Percentiles rank a stretch among this genome's conserved stretches.
phyloP scores from a whole-genome alignment of 2,888 invertebrate genomes.

The Lithophane leautieri region DNA sequence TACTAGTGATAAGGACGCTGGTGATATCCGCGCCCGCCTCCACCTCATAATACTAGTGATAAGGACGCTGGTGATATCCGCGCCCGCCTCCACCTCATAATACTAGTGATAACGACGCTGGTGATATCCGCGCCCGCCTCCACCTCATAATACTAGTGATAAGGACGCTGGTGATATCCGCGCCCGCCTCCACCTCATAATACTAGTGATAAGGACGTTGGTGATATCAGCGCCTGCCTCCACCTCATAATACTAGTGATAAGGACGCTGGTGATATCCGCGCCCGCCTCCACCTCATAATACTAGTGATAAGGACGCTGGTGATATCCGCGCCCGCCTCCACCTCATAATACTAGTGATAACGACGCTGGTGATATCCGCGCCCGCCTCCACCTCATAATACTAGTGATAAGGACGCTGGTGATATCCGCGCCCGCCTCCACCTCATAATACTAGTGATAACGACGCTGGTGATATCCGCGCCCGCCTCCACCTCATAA shows the following conservation, averaged over 20 bases:
- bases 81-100: constrained; percentile 9
- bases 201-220: not conserved
- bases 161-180: not conserved
- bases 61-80: not conserved
- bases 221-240: not conserved
- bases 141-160: constrained; percentile 4
- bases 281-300: constrained; percentile 9
- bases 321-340: not conserved
- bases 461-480: not conserved
- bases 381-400: constrained; percentile 9
- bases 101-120: not conserved
- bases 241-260: constrained; percentile 4
- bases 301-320: not conserved
- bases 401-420: not conserved
- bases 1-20: not conserved
- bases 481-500: constrained; percentile 9
- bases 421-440: not conserved
- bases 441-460: constrained; percentile 4
- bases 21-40: not conserved
- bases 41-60: constrained; percentile 4
- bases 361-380: not conserved
- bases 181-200: constrained; percentile 9
- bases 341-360: constrained; percentile 4
- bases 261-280: not conserved
- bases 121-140: not conserved